Base-by-base conservation (phyloP, 2,113 vertebrate species). In the Panthera tigris region DNA sequence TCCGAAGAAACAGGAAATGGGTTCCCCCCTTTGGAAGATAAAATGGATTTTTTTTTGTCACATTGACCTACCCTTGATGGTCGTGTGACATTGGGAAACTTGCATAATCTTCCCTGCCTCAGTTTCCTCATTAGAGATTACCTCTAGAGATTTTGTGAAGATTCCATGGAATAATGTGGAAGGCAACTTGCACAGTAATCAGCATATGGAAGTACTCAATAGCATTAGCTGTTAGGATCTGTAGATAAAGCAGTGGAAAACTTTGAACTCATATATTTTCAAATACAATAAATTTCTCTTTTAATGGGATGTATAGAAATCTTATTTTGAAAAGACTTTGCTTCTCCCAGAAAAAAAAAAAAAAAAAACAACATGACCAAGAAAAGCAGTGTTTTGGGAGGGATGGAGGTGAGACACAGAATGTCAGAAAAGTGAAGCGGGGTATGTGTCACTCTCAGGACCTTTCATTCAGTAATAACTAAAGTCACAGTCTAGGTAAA, bases 241-340 rank as follows among this genome's bases (percentile, higher is more conserved):
- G 50, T 27, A 94, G 33, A 18, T 63, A 15, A 15, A 50, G 18
- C 36, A 61, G 23, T 68, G 5, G 39, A 88, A 23, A 89, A 65
- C 36, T 97, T 93, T 96, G 48, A 93, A 89, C 10, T n/a, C 31
- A 41, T 31, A 39, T 71, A 52, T 68, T 55, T 63, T 84, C 84
- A 50, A 31, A 83, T 73, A 82, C 4, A 73, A 39, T 31, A 76
- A 29, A 55, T 57, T 91, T 45, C 18, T 48, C 10, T 19, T 94
- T 89, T 71, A 69, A 65, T 82, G 13, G 89, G 91, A 79, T 39
- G 25, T 18, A n/a, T n/a, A 91, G 31, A 79, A 82, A 79, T 52
- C 63, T 23, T 50, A 50, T 41, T 73, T 52, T 61, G 73, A n/a
- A 82, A 92, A 92, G 25, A 48, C 3, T 41, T 76, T 12, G 21